Evolutionary conservation across 2,888 invertebrate species (phyloP).

Genomic region (Merodon equestris): DNA sequence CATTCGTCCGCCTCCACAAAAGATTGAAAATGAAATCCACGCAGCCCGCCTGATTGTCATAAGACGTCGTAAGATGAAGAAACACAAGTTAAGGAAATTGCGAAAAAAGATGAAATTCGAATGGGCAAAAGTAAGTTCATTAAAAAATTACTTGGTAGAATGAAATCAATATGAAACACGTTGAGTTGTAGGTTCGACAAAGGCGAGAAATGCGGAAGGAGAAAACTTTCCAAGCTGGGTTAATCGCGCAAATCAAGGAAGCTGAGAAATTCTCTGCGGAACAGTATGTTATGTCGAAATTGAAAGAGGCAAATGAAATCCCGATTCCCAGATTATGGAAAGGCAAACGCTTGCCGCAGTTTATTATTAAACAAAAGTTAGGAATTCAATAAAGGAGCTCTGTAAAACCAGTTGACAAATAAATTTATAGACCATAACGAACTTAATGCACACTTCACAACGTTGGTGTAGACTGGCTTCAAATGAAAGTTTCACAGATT

Average conservation of each 20-base stretch:
- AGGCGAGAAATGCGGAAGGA: constrained; percentile 87
- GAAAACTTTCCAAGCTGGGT: constrained; percentile 86
- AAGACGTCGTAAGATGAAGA: constrained; percentile 90
- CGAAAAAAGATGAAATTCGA: constrained; percentile 88
- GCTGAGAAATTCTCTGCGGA: constrained; percentile 89
- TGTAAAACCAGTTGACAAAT: not conserved
- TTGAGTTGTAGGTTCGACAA: constrained; percentile 81
- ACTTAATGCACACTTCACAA: too few relatives aligned
- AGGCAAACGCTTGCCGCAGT: constrained; percentile 84
- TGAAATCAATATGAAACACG: constrained; percentile 9
- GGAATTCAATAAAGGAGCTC: constrained; percentile 80
- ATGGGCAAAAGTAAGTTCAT: constrained; percentile 82
- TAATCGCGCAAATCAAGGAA: constrained; percentile 84
- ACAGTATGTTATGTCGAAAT: constrained; percentile 83
- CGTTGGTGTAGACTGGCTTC: too few relatives aligned
- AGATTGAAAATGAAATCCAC: constrained; percentile 80
- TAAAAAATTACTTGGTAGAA: not conserved
- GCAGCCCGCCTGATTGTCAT: constrained; percentile 88
- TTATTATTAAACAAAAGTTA: constrained; percentile 84
- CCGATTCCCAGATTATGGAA: constrained; percentile 81
- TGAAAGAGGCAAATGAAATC: constrained; percentile 82
- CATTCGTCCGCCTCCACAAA: constrained; percentile 16
- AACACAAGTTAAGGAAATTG: constrained; percentile 89
- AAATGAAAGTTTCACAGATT: too few relatives aligned
- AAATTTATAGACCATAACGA: too few relatives aligned